phyloP scores from a whole-genome alignment of 2,797 vertebrate species.

The Falco columbarius region DNA sequence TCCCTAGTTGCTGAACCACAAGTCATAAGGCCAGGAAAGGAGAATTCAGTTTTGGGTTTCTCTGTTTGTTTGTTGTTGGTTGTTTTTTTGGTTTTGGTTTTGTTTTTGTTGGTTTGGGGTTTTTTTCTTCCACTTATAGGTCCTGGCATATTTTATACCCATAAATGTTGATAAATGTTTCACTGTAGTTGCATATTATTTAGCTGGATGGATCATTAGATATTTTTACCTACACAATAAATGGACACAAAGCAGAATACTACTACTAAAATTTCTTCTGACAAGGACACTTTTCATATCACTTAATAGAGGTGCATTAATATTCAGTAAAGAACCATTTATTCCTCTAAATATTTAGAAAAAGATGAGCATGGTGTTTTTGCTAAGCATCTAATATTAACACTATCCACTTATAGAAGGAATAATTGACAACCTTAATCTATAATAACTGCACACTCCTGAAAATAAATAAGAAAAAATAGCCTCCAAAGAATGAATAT shows the following conservation, averaged over 20 bases:
- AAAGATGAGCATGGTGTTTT: not conserved
- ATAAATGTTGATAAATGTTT: not conserved
- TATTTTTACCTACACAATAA: not conserved
- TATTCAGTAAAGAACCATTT: not conserved
- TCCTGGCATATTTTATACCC: not conserved
- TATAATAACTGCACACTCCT: not conserved
- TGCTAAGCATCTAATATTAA: not conserved
- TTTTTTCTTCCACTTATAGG: not conserved
- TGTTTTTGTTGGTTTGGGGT: no score
- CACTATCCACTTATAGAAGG: not conserved
- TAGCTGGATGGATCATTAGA: not conserved
- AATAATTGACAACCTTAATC: not conserved
- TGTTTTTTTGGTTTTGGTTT: no score
- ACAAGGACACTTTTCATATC: not conserved
- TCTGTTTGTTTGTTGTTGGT: no score
- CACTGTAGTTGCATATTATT: not conserved
- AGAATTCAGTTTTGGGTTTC: not conserved
- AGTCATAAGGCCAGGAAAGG: not conserved
- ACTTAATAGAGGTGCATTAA: not conserved
- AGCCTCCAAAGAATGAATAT: rapidly evolving
- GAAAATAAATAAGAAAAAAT: not conserved
- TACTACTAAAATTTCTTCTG: not conserved
- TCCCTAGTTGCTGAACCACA: not conserved
- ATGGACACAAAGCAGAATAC: not conserved
- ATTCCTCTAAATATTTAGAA: not conserved